phyloP scores from a whole-genome alignment of 2,797 vertebrate species.

The Gymnopithys bicolor region DNA sequence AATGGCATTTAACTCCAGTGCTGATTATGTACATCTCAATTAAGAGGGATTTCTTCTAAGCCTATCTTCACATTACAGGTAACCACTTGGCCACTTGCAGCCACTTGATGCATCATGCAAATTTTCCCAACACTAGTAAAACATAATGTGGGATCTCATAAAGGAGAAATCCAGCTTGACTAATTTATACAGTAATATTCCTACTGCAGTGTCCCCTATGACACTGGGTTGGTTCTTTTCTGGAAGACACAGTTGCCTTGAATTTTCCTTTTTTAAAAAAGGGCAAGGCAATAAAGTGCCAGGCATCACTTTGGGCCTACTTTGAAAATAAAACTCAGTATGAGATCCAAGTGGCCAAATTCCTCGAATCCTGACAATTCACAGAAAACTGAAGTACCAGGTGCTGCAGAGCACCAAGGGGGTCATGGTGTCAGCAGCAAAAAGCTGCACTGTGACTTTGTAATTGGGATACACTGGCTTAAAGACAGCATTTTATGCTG shows the following conservation, averaged over 20 bases:
- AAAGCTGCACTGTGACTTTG: neutral
- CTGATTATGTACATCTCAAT: neutral
- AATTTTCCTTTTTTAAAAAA: neutral
- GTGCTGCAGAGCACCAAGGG: neutral
- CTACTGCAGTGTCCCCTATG: neutral
- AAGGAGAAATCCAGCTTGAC: neutral
- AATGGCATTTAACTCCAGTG: neutral
- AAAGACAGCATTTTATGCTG: neutral
- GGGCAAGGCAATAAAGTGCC: neutral
- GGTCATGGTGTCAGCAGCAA: neutral
- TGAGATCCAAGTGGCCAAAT: neutral
- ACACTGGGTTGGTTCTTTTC: neutral
- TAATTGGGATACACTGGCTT: neutral
- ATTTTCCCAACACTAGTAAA: neutral
- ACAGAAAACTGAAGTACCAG: neutral
- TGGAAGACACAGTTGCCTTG: neutral
- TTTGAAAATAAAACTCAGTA: neutral
- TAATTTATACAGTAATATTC: neutral
- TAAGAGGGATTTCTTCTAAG: neutral
- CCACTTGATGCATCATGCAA: neutral
- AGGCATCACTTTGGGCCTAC: neutral
- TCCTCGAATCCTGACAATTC: neutral
- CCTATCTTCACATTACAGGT: neutral
- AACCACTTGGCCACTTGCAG: neutral
- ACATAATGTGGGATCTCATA: rapidly evolving